Conservation (phyloP, 2,797 vertebrate species). For the Lepus oiostolus region DNA sequence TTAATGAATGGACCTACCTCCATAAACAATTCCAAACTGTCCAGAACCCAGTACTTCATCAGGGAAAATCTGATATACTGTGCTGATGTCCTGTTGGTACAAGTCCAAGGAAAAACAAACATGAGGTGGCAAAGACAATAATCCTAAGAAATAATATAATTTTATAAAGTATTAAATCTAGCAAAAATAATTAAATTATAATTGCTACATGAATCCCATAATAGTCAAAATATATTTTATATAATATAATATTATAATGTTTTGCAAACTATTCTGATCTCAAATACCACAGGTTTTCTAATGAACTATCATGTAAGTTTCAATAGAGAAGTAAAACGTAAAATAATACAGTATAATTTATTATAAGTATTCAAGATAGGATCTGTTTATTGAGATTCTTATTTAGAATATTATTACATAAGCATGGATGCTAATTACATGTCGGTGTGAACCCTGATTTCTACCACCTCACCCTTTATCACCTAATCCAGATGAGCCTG, state of each 20-base stretch:
- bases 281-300: not conserved
- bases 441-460: not conserved
- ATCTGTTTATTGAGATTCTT: not conserved
- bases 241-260: not conserved
- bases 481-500: not conserved
- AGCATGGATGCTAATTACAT: not conserved
- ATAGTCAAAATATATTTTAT: not conserved
- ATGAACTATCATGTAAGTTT: not conserved
- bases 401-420: constrained; percentile 18
- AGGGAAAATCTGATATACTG: constrained; percentile 98
- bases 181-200: not conserved
- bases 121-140: not conserved
- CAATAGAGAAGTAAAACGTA: constrained; percentile 4
- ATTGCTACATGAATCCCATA: not conserved
- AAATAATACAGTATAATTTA: not conserved
- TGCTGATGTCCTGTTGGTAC: constrained; percentile 95
- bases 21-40: constrained; percentile 99
- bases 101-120: constrained; percentile 78
- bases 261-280: constrained; percentile 34
- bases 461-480: not conserved
- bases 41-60: constrained; percentile 98
- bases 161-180: constrained; percentile 22
- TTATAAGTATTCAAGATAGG: not conserved
- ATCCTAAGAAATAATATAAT: not conserved
- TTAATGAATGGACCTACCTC: constrained; percentile 91